Evolutionary conservation across 2,113 vertebrate species (phyloP).

Genomic region (Spea bombifrons): DNA sequence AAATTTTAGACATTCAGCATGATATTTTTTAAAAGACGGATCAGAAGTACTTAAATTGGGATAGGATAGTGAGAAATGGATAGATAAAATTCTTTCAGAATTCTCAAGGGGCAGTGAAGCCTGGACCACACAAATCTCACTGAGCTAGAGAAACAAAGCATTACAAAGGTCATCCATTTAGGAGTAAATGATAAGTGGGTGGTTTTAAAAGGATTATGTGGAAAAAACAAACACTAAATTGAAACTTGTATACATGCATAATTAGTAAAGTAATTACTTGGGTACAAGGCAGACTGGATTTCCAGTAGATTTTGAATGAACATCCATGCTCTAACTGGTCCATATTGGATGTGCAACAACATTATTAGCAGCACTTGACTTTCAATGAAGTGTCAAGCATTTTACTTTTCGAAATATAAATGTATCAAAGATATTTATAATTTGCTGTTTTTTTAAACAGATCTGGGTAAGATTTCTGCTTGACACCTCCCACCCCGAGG

Average conservation of each 20-base stretch:
- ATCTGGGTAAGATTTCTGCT: too few relatives aligned
- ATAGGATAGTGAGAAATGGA: conserved; percentile 12
- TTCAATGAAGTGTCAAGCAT: too few relatives aligned
- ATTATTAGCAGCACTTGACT: too few relatives aligned
- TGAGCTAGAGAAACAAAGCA: conserved; percentile 21
- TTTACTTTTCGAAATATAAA: too few relatives aligned
- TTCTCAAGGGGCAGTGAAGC: conserved; percentile 32
- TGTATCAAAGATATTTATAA: too few relatives aligned
- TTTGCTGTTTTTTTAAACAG: too few relatives aligned
- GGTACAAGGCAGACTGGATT: background rate
- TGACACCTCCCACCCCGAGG: too few relatives aligned
- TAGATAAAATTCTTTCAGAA: conserved; percentile 39
- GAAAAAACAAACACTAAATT: background rate
- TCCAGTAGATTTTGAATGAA: too few relatives aligned
- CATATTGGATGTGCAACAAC: too few relatives aligned
- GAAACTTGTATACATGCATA: background rate
- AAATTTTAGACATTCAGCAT: too few relatives aligned
- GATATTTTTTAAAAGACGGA: conserved; percentile 29
- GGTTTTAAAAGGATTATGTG: conserved; percentile 33
- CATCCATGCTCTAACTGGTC: too few relatives aligned
- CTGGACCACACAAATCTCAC: conserved; percentile 44
- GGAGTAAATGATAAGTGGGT: conserved; percentile 38
- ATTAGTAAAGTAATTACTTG: background rate
- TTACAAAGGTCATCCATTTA: conserved; percentile 46
- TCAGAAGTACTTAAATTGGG: conserved; percentile 28